Evolutionary conservation across 2,113 vertebrate species (phyloP).

Genomic region (Galbula dea): DNA sequence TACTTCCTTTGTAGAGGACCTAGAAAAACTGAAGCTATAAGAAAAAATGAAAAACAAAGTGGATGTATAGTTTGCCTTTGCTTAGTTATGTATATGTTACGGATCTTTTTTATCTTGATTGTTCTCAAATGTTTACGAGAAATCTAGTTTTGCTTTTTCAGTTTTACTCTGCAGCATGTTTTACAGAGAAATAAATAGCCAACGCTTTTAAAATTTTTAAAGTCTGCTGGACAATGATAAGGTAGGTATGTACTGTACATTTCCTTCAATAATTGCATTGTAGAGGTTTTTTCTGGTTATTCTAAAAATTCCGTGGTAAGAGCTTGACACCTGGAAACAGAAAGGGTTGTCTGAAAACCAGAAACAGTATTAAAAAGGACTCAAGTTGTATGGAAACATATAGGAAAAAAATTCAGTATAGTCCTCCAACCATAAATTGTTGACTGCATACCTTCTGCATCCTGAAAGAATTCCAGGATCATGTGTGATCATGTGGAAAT

Average conservation of each 20-base stretch:
- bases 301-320: background rate
- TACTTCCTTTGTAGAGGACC: background rate
- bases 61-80: background rate
- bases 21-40: background rate
- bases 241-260: background rate
- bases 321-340: background rate
- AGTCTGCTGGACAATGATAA: background rate
- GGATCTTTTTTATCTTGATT: background rate
- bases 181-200: background rate
- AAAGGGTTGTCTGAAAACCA: background rate
- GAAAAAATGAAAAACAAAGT: background rate
- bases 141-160: background rate
- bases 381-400: background rate
- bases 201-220: background rate
- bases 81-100: background rate
- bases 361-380: background rate
- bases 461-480: background rate
- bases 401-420: background rate
- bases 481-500: background rate
- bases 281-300: background rate
- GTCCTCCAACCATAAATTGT: background rate
- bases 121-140: rapidly evolving
- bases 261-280: background rate
- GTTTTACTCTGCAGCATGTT: background rate
- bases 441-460: background rate